Evolutionary conservation across 2,113 vertebrate species (phyloP), one percentile per base, ranked within the genome.

Genomic region (Nanorana parkeri): DNA sequence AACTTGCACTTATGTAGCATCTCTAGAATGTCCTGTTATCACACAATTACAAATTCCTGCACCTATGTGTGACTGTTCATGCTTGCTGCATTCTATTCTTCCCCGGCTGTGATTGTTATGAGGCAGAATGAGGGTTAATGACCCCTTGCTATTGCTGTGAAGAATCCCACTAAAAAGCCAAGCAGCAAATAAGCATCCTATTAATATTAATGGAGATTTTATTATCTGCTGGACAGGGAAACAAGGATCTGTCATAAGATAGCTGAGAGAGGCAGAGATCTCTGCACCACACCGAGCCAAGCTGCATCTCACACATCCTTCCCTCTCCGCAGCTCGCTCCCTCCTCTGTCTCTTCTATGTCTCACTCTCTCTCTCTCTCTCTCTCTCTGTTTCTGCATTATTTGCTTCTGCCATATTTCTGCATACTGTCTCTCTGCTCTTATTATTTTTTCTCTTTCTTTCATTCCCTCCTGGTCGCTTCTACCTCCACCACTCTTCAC

Each of bases 151-250:
- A 10, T 32, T 54, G 29, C 29, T 29, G 54, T 24, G 47, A 32
- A 17, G 68, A 81, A 64, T 64, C 64, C 29, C 19, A 71, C 23
- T 81, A 19, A 54, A 68, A 51, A 74, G 69, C 60, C 26, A 74
- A 66, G 71, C 24, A 81, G 41, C 58, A 81, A 74, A 73, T 65
- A 81, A 73, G 54, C 79, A 81, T 81, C 88, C 88, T 90, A 90
- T 90, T 87, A 90, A 91, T 88, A 89, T 88, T 86, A 87, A 54
- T 84, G 87, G 82, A 61, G 78, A 87, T 88, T 90, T 87, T 85
- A 71, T 81, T 85, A 87, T 88, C 83, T 81, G 88, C 76, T 78
- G 68, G 83, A 80, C 75, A 73, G 77, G 58, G 77, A 79, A 56
- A 63, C 17, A 55, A 7, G 52, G 86, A 80, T 86, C 84, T 81